Base-by-base conservation (phyloP, 2,888 invertebrate genomes). In the Nomada flava region DNA sequence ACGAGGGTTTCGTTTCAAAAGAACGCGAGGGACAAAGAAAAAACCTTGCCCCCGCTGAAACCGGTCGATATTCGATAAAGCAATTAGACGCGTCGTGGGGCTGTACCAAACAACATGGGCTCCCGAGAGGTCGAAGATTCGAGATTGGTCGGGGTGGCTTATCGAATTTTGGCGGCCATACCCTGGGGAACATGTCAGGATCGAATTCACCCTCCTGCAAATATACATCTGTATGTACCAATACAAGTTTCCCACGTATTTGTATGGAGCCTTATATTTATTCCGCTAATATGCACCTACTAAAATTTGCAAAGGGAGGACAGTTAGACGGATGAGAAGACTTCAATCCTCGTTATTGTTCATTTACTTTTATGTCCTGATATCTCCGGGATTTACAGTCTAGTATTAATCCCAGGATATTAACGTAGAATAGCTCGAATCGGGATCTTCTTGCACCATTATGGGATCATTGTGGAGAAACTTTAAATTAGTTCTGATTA, bases 151-250 rank as follows among this genome's bases (percentile, higher is more conserved):
- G 59, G 83, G 70, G 71, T 67, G 76, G 84, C 67, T 85, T 85
- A 85, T 85, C 84, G 85, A 84, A 85, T 85, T 85, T 84, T 79
- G 73, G 52, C 70, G 62, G 62, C 73, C 75, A 60, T 85, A 70
- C 83, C 71, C 75, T 53, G 5, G 84, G 72, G 83, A 83, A 60
- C 53, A 55, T 52, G 73, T 64, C 72, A 62, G 67, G 62, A 81
- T 85, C 84, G 72, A 83, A 85, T 85, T 84, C 83, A 73, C 84
- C 76, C 83, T 67, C 72, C 57, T 42, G 64, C 44, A 57, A 65
- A 26, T 71, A 76, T 26, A 70, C 50, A 29, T 20, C 52, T 53
- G 65, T 78, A 63, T 23, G 53, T 53, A 47, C 57, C 23, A 55
- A 50, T 68, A 52, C 62, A 42, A 42, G n/a, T n/a, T 47, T 23